Conservation (phyloP, 1,140 invertebrate species). For the Octopus sinensis region DNA sequence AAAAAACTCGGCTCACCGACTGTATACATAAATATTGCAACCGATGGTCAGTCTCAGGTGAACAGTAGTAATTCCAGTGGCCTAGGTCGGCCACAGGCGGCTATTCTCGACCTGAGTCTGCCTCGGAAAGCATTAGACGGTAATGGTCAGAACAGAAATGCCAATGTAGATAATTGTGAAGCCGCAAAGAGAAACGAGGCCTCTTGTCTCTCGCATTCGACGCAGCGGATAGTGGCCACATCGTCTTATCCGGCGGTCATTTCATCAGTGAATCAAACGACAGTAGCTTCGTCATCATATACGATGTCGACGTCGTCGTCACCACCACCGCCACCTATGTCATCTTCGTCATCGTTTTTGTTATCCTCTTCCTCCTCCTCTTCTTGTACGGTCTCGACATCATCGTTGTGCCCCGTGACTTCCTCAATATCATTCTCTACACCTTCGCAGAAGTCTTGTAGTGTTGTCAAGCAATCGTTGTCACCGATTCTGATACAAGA, state of each 20-base stretch:
- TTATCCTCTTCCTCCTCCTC: background rate
- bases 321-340: background rate
- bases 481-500: background rate
- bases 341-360: background rate
- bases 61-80: too few species aligned
- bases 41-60: too few species aligned
- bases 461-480: background rate
- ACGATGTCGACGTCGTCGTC: background rate
- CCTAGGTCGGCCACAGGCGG: background rate
- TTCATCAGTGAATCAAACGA: too few species aligned
- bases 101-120: slow-evolving; percentile 5
- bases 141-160: too few species aligned
- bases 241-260: too few species aligned
- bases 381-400: background rate
- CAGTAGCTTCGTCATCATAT: background rate
- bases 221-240: too few species aligned
- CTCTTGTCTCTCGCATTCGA: too few species aligned
- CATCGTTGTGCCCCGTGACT: background rate
- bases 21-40: too few species aligned
- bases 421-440: background rate
- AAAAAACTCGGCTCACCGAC: too few species aligned
- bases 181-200: too few species aligned
- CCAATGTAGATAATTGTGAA: too few species aligned
- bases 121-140: background rate
- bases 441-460: background rate